Base-by-base conservation (phyloP, 2,113 vertebrate genomes). In the Ceuthmochares aereus region DNA sequence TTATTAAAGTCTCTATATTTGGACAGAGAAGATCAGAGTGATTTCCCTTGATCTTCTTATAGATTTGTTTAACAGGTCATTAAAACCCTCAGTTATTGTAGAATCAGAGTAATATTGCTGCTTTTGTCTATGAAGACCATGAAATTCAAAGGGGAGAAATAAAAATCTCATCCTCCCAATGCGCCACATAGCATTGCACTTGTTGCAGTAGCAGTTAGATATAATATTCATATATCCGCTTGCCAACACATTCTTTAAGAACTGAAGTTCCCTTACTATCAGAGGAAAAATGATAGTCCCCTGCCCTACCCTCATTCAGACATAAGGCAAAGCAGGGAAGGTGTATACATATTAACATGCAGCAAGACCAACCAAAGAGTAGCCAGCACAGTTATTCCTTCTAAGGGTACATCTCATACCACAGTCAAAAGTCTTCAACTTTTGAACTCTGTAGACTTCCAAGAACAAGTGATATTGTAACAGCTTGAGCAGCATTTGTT, bases 161-260 rank as follows among this genome's bases (percentile, higher is more conserved):
- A 1, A 76, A 80, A 77, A 84, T 25, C 23, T 9, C 20, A 23
- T 47, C 10, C 9, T 73, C 13, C 23, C 12, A 22, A 74, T 30
- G 36, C n/a, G 17, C 32, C 40, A 27, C 9, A 5, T 8, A 27
- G 26, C 40, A 27, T 37, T 45, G 43, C 17, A 20, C 32, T 60
- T 34, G 7, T 25, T n/a, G n/a, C n/a, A 25, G 11, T 6, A 54
- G 16, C 32, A 25, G 19, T 17, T 18, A 17, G 12, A 7, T 4
- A 9, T 8, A 22, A 5, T 14, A 25, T 25, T 58, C 36, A 30
- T 3, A 0, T 9, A 30, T n/a, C 13, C 5, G 1, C 36, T 40
- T 82, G 47, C 25, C 60, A 47, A 30, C 18, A 34, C 13, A 66
- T 22, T 11, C 45, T 16, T 73, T 90, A 34, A 34, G 60, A 60